Base-by-base conservation (phyloP, 2,888 invertebrate species). In the Pterostichus madidus region DNA sequence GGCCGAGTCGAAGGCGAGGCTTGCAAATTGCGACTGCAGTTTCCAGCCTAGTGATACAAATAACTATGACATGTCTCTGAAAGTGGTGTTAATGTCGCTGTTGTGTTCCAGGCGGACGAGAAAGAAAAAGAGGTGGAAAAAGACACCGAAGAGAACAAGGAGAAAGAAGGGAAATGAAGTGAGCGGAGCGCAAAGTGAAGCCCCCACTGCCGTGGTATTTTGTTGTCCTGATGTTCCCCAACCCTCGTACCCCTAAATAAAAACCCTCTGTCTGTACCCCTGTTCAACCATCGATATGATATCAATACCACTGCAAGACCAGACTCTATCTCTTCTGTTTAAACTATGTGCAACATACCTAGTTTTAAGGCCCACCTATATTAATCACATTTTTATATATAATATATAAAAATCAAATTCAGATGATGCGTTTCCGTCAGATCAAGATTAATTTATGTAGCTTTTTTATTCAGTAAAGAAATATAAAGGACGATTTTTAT, bases 111-210 rank as follows among this genome's bases (percentile, higher is more conserved):
- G 94, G 94, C 94, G 86, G 95, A 95, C 87, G 95, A 95, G 87
- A 95, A 95, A 88, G 95, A 95, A 86, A 94, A 93, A 86, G 93
- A 93, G 85, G 90, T 91, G 83, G 92, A 92, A 84, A 92, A 92
- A 86, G 92, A 93, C 85, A 93, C 94, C 85, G 95, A 95, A 88
- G 94, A 94, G 88, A 94, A 93, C 88, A 93, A 93, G 89, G 93
- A 94, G 87, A 94, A 94, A 87, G 93, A 93, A 87, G 88, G 89
- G 84, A 91, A 91, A 87, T 91, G 89, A 90, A 88, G 85, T 85
- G 86, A 84, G 84, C 84, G 84, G 86, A 85, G 83, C 77, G 83
- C 83, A 78, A 75, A 84, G 84, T 83, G 76, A 81, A 68, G 76
- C 84, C 85, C 39, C 86, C 87, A 88, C 87, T 88, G 88, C 88